A percentile compares a stretch with the other conserved stretches of the same genome.
These are phyloP conservation scores for Ectemnius lituratus DNA, from an alignment of 2,888 invertebrate species.

Conservation along the genomic window DNA sequence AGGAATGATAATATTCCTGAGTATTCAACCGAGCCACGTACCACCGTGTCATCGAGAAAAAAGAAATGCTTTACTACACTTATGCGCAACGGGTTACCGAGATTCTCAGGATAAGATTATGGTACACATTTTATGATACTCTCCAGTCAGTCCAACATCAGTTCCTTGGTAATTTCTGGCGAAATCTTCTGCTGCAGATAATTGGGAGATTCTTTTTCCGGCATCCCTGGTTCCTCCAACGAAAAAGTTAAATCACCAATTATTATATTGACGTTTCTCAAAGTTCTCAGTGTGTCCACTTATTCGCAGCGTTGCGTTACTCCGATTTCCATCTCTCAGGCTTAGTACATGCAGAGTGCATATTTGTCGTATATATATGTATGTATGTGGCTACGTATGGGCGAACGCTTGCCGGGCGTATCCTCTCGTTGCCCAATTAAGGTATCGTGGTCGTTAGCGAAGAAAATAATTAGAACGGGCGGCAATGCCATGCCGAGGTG, in stretches of 20 bases:
- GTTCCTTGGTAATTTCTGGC: too few relatives aligned
- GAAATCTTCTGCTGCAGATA: constrained; percentile 25
- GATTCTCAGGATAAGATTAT: neutral
- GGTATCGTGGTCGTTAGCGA: constrained; percentile 62
- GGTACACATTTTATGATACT: too few relatives aligned
- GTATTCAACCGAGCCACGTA: constrained; percentile 33
- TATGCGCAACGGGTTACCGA: constrained; percentile 1
- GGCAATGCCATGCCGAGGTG: constrained; percentile 16
- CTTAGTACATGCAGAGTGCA: neutral
- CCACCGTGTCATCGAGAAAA: constrained; percentile 15
- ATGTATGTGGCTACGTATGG: constrained; percentile 1
- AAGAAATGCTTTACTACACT: constrained; percentile 10
- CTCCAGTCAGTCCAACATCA: too few relatives aligned
- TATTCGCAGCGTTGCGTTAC: constrained; percentile 44
- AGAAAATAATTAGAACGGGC: constrained; percentile 61
- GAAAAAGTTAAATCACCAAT: neutral
- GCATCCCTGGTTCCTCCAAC: neutral
- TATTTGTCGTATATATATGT: constrained; percentile 38
- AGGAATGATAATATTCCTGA: constrained; percentile 43
- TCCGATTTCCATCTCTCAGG: constrained; percentile 41
- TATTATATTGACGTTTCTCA: constrained; percentile 34
- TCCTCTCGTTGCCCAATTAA: constrained; percentile 62
- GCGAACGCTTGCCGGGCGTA: constrained; percentile 45
- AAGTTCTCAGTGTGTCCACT: constrained; percentile 13
- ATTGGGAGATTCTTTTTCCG: constrained; percentile 29